Base-by-base conservation (phyloP, 1,140 invertebrate species). In the Spodoptera litura region DNA sequence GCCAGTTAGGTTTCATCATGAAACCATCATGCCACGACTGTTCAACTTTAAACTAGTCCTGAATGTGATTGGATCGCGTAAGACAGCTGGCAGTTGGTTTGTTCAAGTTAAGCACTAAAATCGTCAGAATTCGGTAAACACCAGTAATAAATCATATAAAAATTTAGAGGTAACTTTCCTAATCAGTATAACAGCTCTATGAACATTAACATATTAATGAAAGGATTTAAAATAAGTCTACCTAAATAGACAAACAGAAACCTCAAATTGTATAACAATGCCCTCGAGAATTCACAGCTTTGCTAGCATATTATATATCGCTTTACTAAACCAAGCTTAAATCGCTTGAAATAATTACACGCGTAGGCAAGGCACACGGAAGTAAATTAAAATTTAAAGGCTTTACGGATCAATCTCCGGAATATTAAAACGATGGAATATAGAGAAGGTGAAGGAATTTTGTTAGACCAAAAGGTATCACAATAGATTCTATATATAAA, bases 351-450 rank as follows among this genome's bases (percentile, higher is more conserved):
- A 79, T 79, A 73, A 73, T 64, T 56, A 64, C 78, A 58, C 35
- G 38, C 64, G 72, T 68, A 61, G 49, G 56, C 49, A 77, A 61
- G 49, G 56, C 49, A 77, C 58, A 66, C 59, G 27, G 53, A 61
- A 58, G 73, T 71, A 71, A 80, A 80, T 80, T 80, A 80, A 79
- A 79, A 80, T 70, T 70, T 68, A 49, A 9, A 52, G 38, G 66
- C 66, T 73, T 53, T 72, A 64, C 52, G 79, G 72, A 80, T 80
- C 74, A 80, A 80, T 80, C 79, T 80, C 74, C 68, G 79, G 79
- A 56, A 77, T 77, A 80, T 80, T 80, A 78, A 77, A 77, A 72
- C 74, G 72, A 59, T 80, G 68, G 66, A 75, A 72, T 61, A 72
- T 31, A 58, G 64, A 61, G 76, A 53, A 71, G 75, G 35, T 27